Conservation (phyloP, 2,113 vertebrate genomes). For the Callithrix jacchus region DNA sequence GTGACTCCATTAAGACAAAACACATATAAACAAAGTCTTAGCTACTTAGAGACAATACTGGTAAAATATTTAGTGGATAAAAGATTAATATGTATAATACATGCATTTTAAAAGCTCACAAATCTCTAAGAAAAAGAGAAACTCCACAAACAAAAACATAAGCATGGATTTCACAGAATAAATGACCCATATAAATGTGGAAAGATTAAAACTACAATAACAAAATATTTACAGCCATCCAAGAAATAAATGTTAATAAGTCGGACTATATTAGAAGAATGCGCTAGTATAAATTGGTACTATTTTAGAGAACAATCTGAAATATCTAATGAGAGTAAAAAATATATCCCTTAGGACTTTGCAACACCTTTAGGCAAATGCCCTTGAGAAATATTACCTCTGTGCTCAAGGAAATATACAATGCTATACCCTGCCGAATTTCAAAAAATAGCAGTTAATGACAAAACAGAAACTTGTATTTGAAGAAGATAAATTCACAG, state of each 20-base stretch:
- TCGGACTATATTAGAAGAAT: not conserved
- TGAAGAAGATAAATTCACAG: not conserved
- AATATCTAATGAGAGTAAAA: not conserved
- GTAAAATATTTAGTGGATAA: not conserved
- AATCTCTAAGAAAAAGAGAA: not conserved
- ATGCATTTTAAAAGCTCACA: not conserved
- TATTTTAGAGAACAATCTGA: not conserved
- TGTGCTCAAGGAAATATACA: not conserved
- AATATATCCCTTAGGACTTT: not conserved
- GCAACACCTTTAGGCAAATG: not conserved
- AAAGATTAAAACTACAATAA: not conserved
- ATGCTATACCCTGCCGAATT: not conserved
- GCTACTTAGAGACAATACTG: not conserved
- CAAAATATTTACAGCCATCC: not conserved
- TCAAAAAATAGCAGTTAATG: not conserved
- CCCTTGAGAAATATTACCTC: not conserved
- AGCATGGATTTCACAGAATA: not conserved
- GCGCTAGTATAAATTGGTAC: not conserved
- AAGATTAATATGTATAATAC: not conserved
- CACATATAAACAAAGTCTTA: not conserved
- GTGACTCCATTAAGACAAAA: not conserved
- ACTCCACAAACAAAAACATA: not conserved
- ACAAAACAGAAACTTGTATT: not conserved
- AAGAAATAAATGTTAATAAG: not conserved
- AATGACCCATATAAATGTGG: not conserved